These are phyloP conservation scores for Heliocidaris tuberculata DNA, from an alignment of 35 echinoderm and acorn worm species.

Conservation along the genomic window DNA sequence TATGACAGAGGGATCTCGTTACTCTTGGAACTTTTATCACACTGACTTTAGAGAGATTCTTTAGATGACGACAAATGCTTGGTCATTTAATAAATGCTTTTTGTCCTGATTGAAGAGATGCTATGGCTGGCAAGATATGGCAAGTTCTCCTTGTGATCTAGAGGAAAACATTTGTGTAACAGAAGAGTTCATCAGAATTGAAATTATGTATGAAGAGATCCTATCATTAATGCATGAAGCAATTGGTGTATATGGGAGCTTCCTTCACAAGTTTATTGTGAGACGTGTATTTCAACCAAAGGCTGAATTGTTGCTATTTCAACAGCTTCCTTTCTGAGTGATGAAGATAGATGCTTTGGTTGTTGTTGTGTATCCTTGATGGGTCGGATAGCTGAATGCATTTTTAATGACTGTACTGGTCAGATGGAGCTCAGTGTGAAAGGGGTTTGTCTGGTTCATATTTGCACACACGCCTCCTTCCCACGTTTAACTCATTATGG, in stretches of 20 bases:
- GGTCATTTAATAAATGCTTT: not conserved
- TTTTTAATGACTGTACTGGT: too few relatives aligned
- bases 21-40: not conserved
- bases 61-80: not conserved
- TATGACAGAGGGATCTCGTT: not conserved
- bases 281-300: not conserved
- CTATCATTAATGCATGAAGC: not conserved
- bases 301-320: not conserved
- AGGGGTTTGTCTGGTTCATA: not conserved
- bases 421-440: too few relatives aligned
- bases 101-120: not conserved
- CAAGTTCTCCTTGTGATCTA: not conserved
- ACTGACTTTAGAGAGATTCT: not conserved
- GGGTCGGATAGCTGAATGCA: not conserved
- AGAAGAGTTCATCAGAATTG: not conserved
- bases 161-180: not conserved
- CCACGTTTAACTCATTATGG: not conserved
- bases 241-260: not conserved
- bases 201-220: not conserved
- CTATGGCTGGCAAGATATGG: not conserved
- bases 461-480: not conserved
- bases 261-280: not conserved
- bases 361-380: not conserved
- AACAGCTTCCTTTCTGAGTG: not conserved
- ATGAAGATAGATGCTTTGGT: not conserved